These are phyloP conservation scores for Metallyticus violacea DNA, from an alignment of 2,888 invertebrate species.

Conservation along the genomic window DNA sequence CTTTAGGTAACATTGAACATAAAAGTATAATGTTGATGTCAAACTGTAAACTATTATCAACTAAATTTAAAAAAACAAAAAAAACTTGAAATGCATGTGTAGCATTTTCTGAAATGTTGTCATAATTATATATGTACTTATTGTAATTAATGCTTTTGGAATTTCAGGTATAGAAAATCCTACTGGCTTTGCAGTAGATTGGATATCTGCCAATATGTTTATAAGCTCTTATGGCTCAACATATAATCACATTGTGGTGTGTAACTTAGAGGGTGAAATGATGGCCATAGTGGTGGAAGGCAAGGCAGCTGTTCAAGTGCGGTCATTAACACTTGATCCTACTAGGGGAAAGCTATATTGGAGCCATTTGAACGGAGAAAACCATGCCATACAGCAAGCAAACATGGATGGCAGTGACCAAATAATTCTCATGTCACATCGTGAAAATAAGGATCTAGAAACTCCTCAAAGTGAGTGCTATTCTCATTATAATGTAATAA, in stretches of 20 bases:
- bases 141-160: not conserved
- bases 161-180: conserved; percentile 53
- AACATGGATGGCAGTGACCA: conserved; percentile 62
- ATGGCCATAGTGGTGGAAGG: conserved; percentile 51
- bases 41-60: too few relatives aligned
- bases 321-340: conserved; percentile 71
- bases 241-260: conserved; percentile 60
- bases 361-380: conserved; percentile 51
- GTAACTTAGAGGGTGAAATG: conserved; percentile 70
- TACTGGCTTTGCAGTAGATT: conserved; percentile 77
- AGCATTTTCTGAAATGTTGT: not conserved
- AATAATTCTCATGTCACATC: conserved; percentile 39
- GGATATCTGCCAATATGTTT: conserved; percentile 74
- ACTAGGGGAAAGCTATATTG: conserved; percentile 56
- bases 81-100: too few relatives aligned
- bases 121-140: conserved; percentile 5
- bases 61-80: too few relatives aligned
- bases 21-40: too few relatives aligned
- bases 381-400: conserved; percentile 57
- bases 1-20: too few relatives aligned
- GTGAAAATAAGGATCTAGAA: conserved; percentile 37
- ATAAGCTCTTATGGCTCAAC: conserved; percentile 59
- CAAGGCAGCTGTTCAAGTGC: conserved; percentile 44
- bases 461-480: conserved; percentile 37
- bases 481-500: not conserved